Evolutionary conservation across 2,888 invertebrate species (phyloP).

Genomic region (Rhagonycha fulva): DNA sequence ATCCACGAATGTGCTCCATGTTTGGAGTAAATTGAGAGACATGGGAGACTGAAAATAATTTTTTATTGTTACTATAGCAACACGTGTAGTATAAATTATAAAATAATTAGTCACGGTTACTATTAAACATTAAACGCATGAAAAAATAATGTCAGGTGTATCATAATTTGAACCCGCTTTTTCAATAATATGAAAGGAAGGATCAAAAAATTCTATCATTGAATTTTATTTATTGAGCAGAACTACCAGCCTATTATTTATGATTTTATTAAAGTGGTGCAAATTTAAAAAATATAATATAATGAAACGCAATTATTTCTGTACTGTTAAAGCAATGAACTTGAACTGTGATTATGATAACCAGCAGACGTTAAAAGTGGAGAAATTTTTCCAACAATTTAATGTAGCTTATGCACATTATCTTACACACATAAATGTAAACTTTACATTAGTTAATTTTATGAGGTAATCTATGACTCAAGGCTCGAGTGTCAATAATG

Average conservation of each 20-base stretch:
- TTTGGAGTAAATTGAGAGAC: neutral
- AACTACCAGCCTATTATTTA: neutral
- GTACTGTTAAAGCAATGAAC: neutral
- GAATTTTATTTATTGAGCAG: neutral
- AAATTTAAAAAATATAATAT: neutral
- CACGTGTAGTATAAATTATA: neutral
- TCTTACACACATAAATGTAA: neutral
- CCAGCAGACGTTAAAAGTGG: neutral
- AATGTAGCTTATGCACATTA: neutral
- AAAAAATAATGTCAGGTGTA: neutral
- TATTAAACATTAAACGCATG: neutral
- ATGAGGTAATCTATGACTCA: neutral
- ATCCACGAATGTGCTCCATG: neutral
- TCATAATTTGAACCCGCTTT: neutral
- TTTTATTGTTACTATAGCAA: neutral
- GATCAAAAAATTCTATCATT: neutral
- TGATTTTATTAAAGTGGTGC: neutral
- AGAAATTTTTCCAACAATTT: neutral
- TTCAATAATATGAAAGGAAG: neutral
- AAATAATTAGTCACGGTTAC: neutral
- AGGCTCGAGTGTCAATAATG: no score
- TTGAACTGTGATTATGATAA: neutral
- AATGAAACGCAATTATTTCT: neutral
- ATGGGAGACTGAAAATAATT: neutral
- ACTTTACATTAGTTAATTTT: neutral